Evolutionary conservation across 2,113 vertebrate genomes (phyloP), one percentile per base, ranked within the genome.

Genomic region (Madoqua kirkii): DNA sequence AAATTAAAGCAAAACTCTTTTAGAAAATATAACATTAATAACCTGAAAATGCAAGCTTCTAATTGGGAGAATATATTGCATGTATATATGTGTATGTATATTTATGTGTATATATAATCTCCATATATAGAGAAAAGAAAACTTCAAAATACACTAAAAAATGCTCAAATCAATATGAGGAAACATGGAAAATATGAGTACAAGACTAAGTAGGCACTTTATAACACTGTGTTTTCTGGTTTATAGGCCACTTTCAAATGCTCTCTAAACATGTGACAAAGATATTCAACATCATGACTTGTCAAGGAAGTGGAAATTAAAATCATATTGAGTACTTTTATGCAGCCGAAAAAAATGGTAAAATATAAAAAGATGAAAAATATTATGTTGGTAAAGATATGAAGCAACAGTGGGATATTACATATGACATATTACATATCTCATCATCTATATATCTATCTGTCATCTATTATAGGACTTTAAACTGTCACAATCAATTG

Each of bases 251-350:
- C 50, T 90, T 96, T 81, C 29, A 67, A 90, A 90, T 79, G 17
- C 27, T 62, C 12, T 78, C 45, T n/a, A 86, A 78, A 55, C 9
- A 16, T 67, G 2, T 79, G 13, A 87, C 16, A 91, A 71, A 67
- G 9, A 31, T 50, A 1, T 59, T 86, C 67, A 57, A 90, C 54
- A 57, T 40, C 43, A 64, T 16, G 40, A 79, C 25, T 59, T 45
- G 76, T 43, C 64, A 86, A 60, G 40, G 50, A 67, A 86, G 45
- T 67, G 29, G 10, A 85, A 96, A 86, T 43, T 86, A 45, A 86
- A 90, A 62, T 27, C 21, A 59, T 36, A 5, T 45, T 31, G 6
- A 64, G 16, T 48, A 54, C 7, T 33, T 78, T 7, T 59, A 87
- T 21, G 54, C 6, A 78, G 40, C 19, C 10, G 57, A 67, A 93